A percentile compares a stretch with the other conserved stretches of the same genome.
These are phyloP conservation scores for Buphagus erythrorhynchus DNA, from an alignment of 2,797 vertebrate genomes.

Conservation along the genomic window DNA sequence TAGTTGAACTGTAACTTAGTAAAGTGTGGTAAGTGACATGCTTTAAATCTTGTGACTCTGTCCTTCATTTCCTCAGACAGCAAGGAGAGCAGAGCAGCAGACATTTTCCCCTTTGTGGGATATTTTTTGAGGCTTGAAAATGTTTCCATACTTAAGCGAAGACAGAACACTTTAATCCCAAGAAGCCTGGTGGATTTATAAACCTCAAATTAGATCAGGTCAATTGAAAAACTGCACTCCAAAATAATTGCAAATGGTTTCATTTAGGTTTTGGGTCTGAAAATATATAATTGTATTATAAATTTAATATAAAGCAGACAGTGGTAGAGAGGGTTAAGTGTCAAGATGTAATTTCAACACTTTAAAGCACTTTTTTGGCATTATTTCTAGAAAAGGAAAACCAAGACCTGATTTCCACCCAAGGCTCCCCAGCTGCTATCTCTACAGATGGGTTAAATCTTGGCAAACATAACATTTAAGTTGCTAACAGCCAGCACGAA, in stretches of 20 bases:
- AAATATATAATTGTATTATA: slow-evolving; percentile 15
- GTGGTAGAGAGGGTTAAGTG: neutral
- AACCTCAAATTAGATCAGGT: slow-evolving; percentile 64
- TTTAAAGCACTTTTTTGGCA: neutral
- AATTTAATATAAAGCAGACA: slow-evolving; percentile 47
- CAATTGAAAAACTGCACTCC: slow-evolving; percentile 48
- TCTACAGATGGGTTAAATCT: neutral
- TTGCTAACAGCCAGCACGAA: neutral
- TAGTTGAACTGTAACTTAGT: slow-evolving; percentile 60
- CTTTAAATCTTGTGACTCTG: slow-evolving; percentile 55
- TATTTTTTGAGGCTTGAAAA: slow-evolving; percentile 60
- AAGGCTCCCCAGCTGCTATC: neutral
- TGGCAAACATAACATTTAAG: neutral
- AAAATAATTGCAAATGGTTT: slow-evolving; percentile 51
- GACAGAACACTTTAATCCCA: slow-evolving; percentile 55
- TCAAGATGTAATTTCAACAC: slow-evolving; percentile 53
- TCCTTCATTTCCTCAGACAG: slow-evolving; percentile 58
- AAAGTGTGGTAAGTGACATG: slow-evolving; percentile 63
- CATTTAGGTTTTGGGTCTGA: slow-evolving; percentile 16
- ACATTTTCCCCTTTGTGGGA: slow-evolving; percentile 53
- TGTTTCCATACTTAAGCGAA: slow-evolving; percentile 60
- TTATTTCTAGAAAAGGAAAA: neutral
- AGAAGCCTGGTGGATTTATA: slow-evolving; percentile 55
- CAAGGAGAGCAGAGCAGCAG: neutral
- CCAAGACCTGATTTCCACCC: neutral